Evolutionary conservation across 2,797 vertebrate species (phyloP), one percentile per base, ranked within the genome.

Genomic region (Acropternis orthonyx): DNA sequence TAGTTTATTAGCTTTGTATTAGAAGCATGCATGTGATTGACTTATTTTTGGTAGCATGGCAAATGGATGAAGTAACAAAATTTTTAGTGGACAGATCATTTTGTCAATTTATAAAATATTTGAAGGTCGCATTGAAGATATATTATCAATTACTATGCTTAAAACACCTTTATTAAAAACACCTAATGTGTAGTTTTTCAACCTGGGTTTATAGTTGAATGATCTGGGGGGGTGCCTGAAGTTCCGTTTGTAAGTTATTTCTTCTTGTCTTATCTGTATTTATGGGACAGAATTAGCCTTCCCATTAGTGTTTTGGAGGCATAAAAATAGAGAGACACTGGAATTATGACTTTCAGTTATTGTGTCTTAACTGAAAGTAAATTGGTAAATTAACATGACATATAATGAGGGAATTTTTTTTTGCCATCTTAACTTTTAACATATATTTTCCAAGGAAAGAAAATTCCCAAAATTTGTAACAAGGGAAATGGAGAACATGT

Each of bases 401-500:
- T 81, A 11, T 85, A 59, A 41, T 16, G 14, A 71, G 14, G 15
- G 12, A 55, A 11, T 81, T 54, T 75, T 63, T 63, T 67, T 84
- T 67, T 79, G 23, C 30, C 0, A 27, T 8, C 13, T 10, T 95
- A 84, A 92, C 89, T 91, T 96, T 95, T 82, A 24, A 85, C 95
- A 93, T 92, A 22, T 88, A 26, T 93, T 93, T 97, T 87, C 28
- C 73, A 97, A 99, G 99, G 99, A 99, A 97, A 98, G 98, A 94
- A 98, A 98, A 96, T 98, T 98, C 85, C 99, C 99, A 2, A 98
- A 97, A 97, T 98, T 99, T 27, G 54, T 98, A 87, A 97, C 98
- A 15, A 98, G 98, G 65, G 99, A 99, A 96, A 99, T 99, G 99
- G 99, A 99, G 95, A 97, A 46, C 30, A 98, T 99, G 97, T 99